Base-by-base conservation (phyloP, 2,888 invertebrate species). In the Frankliniella fusca region DNA sequence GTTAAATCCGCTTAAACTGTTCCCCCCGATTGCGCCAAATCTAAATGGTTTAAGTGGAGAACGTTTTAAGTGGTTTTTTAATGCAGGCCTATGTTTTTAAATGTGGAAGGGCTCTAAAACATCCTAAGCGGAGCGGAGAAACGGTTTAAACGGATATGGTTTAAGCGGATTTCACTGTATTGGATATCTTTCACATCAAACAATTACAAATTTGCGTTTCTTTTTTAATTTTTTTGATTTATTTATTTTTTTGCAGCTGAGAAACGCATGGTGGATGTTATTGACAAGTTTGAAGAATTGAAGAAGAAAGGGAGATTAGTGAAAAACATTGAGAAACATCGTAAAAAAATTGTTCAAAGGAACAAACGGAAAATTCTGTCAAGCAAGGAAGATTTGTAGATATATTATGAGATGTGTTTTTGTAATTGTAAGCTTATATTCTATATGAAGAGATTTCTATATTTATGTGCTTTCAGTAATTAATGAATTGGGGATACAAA, bases 221-320 rank as follows among this genome's bases (percentile, higher is more conserved):
- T 80, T 80, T 85, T 85, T 84, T 7, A 18, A 15, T 12, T 18
- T n/a, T 1, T 61, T 12, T 61, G 18, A 61, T 61, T 18, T 18
- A 18, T 38, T 2, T 5, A 18, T 61, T 18, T 0, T 61, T 84
- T 91, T 92, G 49, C 89, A 96, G 96, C 95, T 87, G 95, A 96
- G 86, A 91, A 91, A 85, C 92, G 93, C 83, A 91, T 95, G 3
- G 90, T 94, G 84, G 91, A 93, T 50, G 88, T 97, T 80, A 93
- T 96, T 1, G 91, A 93, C 61, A 93, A 96, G 87, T 97, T 93
- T 86, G 94, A 95, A 84, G 93, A 94, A 81, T 87, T 97, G 80
- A 96, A 96, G 88, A 91, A 93, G 81, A 89, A 91, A 0, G 95
- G 95, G 15, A 93, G 93, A 86, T 88, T 97, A 2, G 93, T 93